phyloP scores from a whole-genome alignment of 2,888 invertebrate species.

The Synanthedon myopaeformis region DNA sequence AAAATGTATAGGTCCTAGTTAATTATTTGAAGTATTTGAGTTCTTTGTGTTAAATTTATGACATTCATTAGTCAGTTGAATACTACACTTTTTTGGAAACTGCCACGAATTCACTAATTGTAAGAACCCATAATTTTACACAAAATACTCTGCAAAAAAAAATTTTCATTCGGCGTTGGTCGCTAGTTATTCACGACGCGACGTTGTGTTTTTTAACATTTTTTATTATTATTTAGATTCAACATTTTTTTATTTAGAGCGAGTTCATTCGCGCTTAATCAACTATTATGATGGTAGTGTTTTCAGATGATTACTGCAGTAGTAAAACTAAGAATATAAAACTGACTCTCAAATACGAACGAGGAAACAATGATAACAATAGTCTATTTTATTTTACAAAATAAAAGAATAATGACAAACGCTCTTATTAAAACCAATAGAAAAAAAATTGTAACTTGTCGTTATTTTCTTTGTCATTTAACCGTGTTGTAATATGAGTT shows the following conservation, averaged over 20 bases:
- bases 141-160: conserved; percentile 23
- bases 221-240: background rate
- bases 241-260: background rate
- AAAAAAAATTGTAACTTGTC: too few relatives aligned
- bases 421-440: too few relatives aligned
- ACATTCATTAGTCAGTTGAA: conserved; percentile 56
- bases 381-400: background rate
- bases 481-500: too few relatives aligned
- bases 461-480: too few relatives aligned
- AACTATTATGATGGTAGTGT: background rate
- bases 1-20: conserved; percentile 3
- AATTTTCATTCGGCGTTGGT: background rate
- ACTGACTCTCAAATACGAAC: background rate
- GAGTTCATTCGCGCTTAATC: background rate
- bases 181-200: background rate
- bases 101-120: conserved; percentile 52
- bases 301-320: background rate
- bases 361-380: too few relatives aligned
- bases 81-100: conserved; percentile 53
- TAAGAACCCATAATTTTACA: conserved; percentile 51
- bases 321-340: background rate
- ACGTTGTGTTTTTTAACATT: too few relatives aligned
- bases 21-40: conserved; percentile 47
- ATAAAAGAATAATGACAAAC: background rate
- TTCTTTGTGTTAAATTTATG: conserved; percentile 45